Evolutionary conservation across 1,140 invertebrate species (phyloP), one percentile per base, ranked within the genome.

Genomic region (Cherax quadricarinatus): DNA sequence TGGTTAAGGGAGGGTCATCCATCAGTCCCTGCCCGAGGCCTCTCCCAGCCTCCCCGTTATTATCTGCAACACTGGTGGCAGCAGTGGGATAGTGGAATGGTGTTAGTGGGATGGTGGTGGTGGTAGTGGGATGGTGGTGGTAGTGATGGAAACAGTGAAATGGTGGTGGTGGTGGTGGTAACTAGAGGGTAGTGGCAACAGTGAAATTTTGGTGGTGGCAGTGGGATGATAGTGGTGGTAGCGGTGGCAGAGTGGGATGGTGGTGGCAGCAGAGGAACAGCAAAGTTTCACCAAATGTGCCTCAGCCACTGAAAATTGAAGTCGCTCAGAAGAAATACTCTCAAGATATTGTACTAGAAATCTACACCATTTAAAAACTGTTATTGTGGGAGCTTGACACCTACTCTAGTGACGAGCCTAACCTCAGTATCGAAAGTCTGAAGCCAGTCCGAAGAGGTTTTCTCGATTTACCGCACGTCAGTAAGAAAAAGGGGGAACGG

Each of bases 51-150:
- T 30, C n/a, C 70, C 30, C 30, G 30, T 41, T 30, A 75, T 75
- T 75, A 57, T 30, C 70, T 7, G 1, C 24, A 24, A 24, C 70
- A 75, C n/a, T 75, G 70, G 70, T 75, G 70, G 70, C 70, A 30
- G 70, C 24, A n/a, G 70, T 75, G 70, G 70, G n/a, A 75, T 75
- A n/a, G 70, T 75, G 70, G 21, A n/a, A n/a, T 75, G 24, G 24
- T 7, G 30, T n/a, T 9, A 18, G 18, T 5, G 62, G 62, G 6
- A 66, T 66, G 62, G 70, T 73, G 70, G 7, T 73, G 70, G n/a
- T 24, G 30, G 70, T 3, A n/a, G n/a, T 73, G 7, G 21, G 21
- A 10, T n/a, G 70, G 70, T 30, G 70, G 70, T 73, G 70, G n/a
- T 30, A 10, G 70, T 30, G 21, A 4, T n/a, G 21, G 18, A 6